A percentile compares a stretch with the other conserved stretches of the same genome.
Evolutionary conservation across 2,113 vertebrate species (phyloP).

Genomic region (Herpailurus yagouaroundi): DNA sequence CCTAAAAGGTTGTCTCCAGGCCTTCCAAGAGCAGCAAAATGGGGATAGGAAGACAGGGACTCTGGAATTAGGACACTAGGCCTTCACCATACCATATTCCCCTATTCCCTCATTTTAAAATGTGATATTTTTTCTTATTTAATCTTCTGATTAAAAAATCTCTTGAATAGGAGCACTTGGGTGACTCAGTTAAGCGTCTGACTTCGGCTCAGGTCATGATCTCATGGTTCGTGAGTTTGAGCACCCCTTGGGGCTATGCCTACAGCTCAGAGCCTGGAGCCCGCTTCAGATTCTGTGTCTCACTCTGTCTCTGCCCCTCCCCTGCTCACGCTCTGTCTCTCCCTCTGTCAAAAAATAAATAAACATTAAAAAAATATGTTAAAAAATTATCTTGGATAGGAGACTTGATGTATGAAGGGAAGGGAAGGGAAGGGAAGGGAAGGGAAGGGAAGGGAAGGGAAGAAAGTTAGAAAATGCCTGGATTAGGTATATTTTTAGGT

Average conservation of each 20-base stretch:
- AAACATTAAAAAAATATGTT: no score
- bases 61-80: not conserved
- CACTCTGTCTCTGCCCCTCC: no score
- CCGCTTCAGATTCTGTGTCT: no score
- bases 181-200: no score
- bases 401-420: not conserved
- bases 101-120: not conserved
- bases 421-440: not conserved
- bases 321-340: no score
- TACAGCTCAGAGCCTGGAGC: no score
- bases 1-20: not conserved
- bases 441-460: not conserved
- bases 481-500: not conserved
- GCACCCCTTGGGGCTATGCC: no score
- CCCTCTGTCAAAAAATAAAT: no score
- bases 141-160: no score
- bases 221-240: no score
- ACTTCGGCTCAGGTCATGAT: no score
- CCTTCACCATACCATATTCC: not conserved
- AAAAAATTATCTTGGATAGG: not conserved
- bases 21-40: not conserved
- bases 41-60: rapidly evolving
- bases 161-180: no score
- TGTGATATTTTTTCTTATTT: not conserved
- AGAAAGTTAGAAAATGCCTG: not conserved